Evolutionary conservation across 2,797 vertebrate genomes (phyloP).

Genomic region (Taenioides sp.): DNA sequence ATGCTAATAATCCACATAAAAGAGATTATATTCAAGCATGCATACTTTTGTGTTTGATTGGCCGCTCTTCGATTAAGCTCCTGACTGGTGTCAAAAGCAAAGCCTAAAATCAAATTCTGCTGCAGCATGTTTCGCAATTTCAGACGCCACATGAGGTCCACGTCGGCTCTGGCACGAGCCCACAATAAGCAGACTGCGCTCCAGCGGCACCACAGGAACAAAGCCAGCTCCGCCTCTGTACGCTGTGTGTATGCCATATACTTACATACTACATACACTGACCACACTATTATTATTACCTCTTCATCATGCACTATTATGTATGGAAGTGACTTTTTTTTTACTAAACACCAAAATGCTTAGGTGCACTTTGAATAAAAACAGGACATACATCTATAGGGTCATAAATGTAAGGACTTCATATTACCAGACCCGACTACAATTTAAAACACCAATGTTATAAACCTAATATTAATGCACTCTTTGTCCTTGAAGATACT

Average conservation of each 20-base stretch:
- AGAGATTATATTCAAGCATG: slow-evolving; percentile 30
- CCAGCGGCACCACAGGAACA: slow-evolving; percentile 45
- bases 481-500: no score
- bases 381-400: not conserved
- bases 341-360: slow-evolving; percentile 15
- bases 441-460: no score
- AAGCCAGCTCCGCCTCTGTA: slow-evolving; percentile 40
- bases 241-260: not conserved
- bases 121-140: slow-evolving; percentile 69
- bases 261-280: slow-evolving; percentile 41
- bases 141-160: slow-evolving; percentile 63
- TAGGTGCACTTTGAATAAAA: slow-evolving; percentile 39
- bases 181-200: slow-evolving; percentile 64
- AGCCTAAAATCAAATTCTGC: slow-evolving; percentile 66
- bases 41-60: slow-evolving; percentile 51
- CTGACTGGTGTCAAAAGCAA: slow-evolving; percentile 56
- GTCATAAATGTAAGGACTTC: no score
- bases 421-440: no score
- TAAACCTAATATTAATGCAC: no score
- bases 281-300: slow-evolving; percentile 35
- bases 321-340: slow-evolving; percentile 3
- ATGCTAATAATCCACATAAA: slow-evolving; percentile 39
- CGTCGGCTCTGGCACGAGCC: slow-evolving; percentile 59
- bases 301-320: slow-evolving; percentile 19
- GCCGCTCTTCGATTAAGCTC: slow-evolving; percentile 73